Percentiles rank a stretch among this genome's conserved stretches.
Evolutionary conservation across 2,113 vertebrate species (phyloP).

Genomic region (Hyperoodon ampullatus): DNA sequence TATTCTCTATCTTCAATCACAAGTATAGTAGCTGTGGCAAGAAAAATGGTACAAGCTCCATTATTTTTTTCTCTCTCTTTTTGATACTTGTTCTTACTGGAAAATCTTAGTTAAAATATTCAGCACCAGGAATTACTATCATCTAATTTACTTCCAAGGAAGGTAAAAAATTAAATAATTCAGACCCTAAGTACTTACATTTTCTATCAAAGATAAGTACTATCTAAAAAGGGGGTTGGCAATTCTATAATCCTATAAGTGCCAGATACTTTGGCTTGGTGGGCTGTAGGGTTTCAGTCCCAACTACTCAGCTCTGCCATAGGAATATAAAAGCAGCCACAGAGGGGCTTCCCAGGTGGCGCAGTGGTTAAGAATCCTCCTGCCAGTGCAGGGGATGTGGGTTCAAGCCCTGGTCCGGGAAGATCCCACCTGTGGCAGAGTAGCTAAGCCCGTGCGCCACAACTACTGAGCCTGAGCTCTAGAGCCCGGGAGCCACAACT

Average conservation of each 20-base stretch:
- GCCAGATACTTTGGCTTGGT: background rate
- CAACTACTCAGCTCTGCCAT: background rate
- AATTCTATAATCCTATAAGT: background rate
- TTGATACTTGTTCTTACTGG: background rate
- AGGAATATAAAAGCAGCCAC: background rate
- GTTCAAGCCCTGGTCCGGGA: too few species aligned
- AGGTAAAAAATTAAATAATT: background rate
- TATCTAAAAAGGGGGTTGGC: background rate
- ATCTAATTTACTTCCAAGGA: background rate
- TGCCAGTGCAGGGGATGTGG: too few species aligned
- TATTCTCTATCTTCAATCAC: constrained; percentile 16
- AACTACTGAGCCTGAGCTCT: too few species aligned
- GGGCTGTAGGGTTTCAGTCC: background rate
- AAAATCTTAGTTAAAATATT: constrained; percentile 46
- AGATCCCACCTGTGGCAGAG: too few species aligned
- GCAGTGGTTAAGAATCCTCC: too few species aligned
- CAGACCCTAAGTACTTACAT: background rate
- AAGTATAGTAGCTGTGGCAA: background rate
- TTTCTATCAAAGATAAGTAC: background rate
- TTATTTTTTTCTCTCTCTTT: background rate
- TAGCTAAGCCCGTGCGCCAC: too few species aligned
- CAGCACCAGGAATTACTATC: background rate
- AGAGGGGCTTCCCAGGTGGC: background rate
- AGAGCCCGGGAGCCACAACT: too few species aligned
- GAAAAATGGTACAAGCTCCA: background rate